Evolutionary conservation across 2,888 invertebrate species (phyloP).

Genomic region (Chloromyia formosa): DNA sequence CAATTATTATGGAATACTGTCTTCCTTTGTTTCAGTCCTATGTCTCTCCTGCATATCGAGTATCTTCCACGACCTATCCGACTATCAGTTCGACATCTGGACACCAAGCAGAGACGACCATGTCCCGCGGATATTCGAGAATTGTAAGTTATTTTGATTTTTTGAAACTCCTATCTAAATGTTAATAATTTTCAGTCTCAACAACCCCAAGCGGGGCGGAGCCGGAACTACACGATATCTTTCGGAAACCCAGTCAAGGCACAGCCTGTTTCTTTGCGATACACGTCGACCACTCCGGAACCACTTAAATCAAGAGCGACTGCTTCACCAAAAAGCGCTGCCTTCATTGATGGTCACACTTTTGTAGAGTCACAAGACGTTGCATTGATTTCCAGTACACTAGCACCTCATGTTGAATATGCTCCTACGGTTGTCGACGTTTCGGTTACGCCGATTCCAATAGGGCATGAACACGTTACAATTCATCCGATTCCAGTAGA

Average conservation of each 20-base stretch:
- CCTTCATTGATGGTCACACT: slow-evolving; percentile 4
- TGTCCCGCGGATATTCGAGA: slow-evolving; percentile 9
- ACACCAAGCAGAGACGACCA: not conserved
- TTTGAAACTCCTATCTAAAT: too few relatives aligned
- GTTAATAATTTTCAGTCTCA: not conserved
- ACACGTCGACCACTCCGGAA: not conserved
- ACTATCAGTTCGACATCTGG: too few relatives aligned
- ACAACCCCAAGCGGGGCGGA: not conserved
- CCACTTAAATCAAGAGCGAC: not conserved
- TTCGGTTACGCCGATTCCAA: slow-evolving; percentile 65
- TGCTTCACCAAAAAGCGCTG: not conserved
- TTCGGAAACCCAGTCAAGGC: slow-evolving; percentile 1
- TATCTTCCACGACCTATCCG: too few relatives aligned
- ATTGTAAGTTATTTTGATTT: not conserved
- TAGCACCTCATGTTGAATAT: slow-evolving; percentile 54
- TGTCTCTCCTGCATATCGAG: too few relatives aligned
- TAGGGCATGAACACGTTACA: slow-evolving; percentile 66
- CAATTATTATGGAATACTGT: too few relatives aligned
- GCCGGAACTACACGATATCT: not conserved
- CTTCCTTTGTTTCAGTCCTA: too few relatives aligned
- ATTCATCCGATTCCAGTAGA: slow-evolving; percentile 59
- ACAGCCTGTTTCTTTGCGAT: not conserved
- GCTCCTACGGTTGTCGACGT: slow-evolving; percentile 66
- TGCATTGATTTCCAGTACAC: slow-evolving; percentile 21
- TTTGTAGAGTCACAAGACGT: slow-evolving; percentile 18